phyloP scores from a whole-genome alignment of 1,140 invertebrate species.

The Episyrphus balteatus region DNA sequence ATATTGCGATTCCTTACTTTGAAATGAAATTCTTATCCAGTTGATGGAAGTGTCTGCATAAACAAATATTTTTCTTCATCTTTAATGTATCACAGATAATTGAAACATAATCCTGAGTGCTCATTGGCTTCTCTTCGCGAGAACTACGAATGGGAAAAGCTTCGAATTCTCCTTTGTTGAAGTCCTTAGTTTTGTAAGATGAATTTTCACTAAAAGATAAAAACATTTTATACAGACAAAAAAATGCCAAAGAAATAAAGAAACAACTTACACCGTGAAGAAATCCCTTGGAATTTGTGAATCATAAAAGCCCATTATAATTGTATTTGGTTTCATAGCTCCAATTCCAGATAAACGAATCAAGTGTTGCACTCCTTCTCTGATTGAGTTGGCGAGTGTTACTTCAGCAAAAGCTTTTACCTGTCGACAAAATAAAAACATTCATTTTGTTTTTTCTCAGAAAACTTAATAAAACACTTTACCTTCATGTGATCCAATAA shows the following conservation, averaged over 20 bases:
- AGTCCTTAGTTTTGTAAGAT: slow-evolving; percentile 36
- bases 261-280: slow-evolving; percentile 45
- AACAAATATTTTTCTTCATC: slow-evolving; percentile 89
- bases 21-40: slow-evolving; percentile 64
- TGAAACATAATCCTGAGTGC: slow-evolving; percentile 68
- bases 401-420: slow-evolving; percentile 96
- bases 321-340: slow-evolving; percentile 98
- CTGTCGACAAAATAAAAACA: slow-evolving; percentile 34
- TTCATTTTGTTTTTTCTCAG: not conserved
- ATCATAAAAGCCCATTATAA: slow-evolving; percentile 83
- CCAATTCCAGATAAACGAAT: slow-evolving; percentile 87
- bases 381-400: slow-evolving; percentile 71
- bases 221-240: slow-evolving; percentile 1
- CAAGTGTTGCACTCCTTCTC: slow-evolving; percentile 86
- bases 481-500: slow-evolving; percentile 74
- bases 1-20: slow-evolving; percentile 40
- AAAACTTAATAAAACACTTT: slow-evolving; percentile 20
- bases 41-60: slow-evolving; percentile 82
- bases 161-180: slow-evolving; percentile 33
- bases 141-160: slow-evolving; percentile 38
- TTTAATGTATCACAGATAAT: slow-evolving; percentile 78
- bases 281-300: slow-evolving; percentile 61
- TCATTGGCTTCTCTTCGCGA: slow-evolving; percentile 24
- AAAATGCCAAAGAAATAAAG: not conserved
- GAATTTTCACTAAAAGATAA: slow-evolving; percentile 32